These are phyloP conservation scores for Cyprinodon variegatus DNA, from an alignment of 2,113 vertebrate genomes.

Conservation along the genomic window DNA sequence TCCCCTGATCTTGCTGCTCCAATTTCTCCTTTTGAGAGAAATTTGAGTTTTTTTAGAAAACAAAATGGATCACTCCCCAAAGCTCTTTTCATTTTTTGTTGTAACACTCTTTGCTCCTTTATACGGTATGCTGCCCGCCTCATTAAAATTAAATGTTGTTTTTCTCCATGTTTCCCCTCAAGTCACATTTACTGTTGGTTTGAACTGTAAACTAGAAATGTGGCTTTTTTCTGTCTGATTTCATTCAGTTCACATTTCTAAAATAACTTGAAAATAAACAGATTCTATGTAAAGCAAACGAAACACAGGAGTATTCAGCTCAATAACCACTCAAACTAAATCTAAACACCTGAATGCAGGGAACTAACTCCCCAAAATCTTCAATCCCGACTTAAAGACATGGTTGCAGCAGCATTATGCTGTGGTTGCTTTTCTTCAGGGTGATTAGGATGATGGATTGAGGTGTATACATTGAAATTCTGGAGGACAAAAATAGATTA, in stretches of 20 bases:
- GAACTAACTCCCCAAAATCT: neutral
- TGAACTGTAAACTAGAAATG: slow-evolving; percentile 18
- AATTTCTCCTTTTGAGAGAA: neutral
- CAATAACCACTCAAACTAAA: no score
- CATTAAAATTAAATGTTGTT: neutral
- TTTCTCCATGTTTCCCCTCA: slow-evolving; percentile 18
- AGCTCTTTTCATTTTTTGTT: neutral
- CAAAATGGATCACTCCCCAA: slow-evolving; percentile 5
- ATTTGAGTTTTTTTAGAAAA: neutral
- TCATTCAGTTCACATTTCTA: slow-evolving; percentile 6
- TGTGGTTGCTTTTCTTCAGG: no score
- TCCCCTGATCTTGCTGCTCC: neutral
- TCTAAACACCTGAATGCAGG: neutral
- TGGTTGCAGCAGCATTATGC: no score
- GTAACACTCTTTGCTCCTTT: neutral
- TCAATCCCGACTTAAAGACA: no score
- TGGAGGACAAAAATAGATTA: no score
- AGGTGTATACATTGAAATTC: no score
- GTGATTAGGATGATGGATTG: no score
- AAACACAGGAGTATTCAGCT: no score
- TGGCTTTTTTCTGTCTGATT: slow-evolving; percentile 8
- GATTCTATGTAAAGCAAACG: no score
- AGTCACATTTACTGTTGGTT: slow-evolving; percentile 4
- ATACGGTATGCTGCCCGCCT: neutral
- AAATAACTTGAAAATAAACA: neutral